Conservation (phyloP, 2,797 vertebrate species). For the Acridotheres tristis region DNA sequence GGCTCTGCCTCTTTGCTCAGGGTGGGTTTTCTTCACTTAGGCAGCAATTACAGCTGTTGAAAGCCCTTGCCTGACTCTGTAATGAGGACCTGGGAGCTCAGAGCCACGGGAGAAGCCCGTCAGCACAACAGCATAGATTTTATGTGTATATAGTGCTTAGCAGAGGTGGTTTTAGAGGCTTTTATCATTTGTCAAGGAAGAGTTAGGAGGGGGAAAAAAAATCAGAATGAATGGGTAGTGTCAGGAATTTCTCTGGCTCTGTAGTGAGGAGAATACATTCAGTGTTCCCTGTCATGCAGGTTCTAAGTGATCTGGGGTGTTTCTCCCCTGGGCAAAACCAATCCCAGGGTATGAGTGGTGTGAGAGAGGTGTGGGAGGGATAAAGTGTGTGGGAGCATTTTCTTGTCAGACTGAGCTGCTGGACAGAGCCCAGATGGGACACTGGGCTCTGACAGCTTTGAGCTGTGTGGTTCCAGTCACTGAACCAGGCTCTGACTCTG, state of each 20-base stretch:
- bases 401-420: not conserved
- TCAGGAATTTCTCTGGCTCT: not conserved
- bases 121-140: not conserved
- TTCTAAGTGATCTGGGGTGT: not conserved
- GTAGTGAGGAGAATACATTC: not conserved
- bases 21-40: not conserved
- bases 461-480: accelerated
- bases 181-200: not conserved
- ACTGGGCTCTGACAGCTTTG: no score
- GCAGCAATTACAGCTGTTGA: not conserved
- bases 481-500: not conserved
- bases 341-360: not conserved
- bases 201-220: not conserved
- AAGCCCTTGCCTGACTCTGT: not conserved
- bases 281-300: not conserved
- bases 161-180: not conserved
- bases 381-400: not conserved
- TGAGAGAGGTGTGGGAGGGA: not conserved
- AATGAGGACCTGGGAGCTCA: not conserved
- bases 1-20: not conserved
- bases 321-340: not conserved
- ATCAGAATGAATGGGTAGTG: not conserved
- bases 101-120: not conserved
- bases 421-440: accelerated
- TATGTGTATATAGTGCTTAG: not conserved